Evolutionary conservation across 2,797 vertebrate species (phyloP).

Genomic region (Chelonia mydas): DNA sequence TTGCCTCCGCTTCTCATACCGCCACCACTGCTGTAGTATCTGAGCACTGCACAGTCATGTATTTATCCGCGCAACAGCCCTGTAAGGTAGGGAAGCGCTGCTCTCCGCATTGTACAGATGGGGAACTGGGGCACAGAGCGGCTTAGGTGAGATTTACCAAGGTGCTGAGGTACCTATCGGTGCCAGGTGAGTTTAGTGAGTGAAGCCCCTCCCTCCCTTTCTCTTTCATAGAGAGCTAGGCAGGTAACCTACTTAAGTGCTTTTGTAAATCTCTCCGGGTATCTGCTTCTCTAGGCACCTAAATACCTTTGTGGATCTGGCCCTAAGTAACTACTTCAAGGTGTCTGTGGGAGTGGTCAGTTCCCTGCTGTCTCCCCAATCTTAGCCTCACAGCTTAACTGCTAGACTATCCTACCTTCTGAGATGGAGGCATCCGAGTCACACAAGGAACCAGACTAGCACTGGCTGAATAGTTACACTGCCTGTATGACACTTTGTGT

Average conservation of each 20-base stretch:
- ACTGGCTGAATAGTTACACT: background rate
- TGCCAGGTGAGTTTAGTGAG: background rate
- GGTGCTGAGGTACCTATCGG: background rate
- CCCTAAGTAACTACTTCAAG: background rate
- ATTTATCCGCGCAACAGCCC: rapidly evolving
- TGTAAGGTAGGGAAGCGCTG: background rate
- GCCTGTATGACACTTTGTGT: background rate
- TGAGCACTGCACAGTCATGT: background rate
- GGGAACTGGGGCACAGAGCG: background rate
- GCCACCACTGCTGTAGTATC: background rate
- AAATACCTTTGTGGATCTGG: background rate
- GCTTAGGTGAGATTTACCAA: background rate
- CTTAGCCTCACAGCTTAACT: background rate
- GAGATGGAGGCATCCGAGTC: background rate
- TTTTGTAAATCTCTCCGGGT: background rate
- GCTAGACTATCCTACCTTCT: background rate
- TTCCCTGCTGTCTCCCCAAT: background rate
- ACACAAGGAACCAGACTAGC: background rate
- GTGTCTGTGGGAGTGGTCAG: background rate
- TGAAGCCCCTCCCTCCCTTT: no score
- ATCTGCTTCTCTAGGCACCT: background rate
- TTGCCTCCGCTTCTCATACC: background rate
- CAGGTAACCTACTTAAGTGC: background rate
- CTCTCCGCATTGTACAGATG: background rate
- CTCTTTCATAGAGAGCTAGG: background rate